These are phyloP conservation scores for Orius insidiosus DNA, from an alignment of 1,140 invertebrate species.

Conservation along the genomic window DNA sequence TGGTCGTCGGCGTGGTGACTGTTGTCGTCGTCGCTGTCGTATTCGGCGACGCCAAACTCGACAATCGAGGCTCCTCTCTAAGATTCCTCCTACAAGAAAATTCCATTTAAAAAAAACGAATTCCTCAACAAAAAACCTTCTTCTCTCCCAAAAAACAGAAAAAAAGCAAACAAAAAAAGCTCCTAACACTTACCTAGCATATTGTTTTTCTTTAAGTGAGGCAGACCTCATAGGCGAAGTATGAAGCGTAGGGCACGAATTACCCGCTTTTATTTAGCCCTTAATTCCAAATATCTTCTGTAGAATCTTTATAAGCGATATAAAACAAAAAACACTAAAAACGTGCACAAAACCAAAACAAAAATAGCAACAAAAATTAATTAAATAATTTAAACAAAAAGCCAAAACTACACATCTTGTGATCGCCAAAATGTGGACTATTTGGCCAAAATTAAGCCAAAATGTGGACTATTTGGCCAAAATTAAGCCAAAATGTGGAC, in stretches of 20 bases:
- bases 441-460: no score
- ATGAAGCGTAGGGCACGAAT: conserved; percentile 47
- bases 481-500: no score
- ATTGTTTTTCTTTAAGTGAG: conserved; percentile 33
- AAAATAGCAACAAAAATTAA: no score
- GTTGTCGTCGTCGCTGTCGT: conserved; percentile 27
- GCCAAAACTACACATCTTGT: no score
- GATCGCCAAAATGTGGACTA: no score
- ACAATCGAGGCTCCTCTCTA: not conserved
- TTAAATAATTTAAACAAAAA: not conserved
- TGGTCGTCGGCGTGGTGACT: conserved; percentile 22
- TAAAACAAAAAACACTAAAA: conserved; percentile 25
- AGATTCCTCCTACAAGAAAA: not conserved
- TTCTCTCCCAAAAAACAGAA: no score
- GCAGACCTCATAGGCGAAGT: conserved; percentile 31
- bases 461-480: no score
- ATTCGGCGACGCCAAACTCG: conserved; percentile 13
- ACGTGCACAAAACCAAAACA: conserved; percentile 27
- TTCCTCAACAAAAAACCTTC: no score
- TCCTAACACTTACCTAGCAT: conserved; percentile 4
- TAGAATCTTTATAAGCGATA: conserved; percentile 50
- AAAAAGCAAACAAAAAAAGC: conserved; percentile 2
- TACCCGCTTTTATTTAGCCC: conserved; percentile 64
- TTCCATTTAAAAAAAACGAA: no score
- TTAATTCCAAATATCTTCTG: conserved; percentile 67